Conservation (phyloP, 1,140 invertebrate species). For the Ips typographus region DNA sequence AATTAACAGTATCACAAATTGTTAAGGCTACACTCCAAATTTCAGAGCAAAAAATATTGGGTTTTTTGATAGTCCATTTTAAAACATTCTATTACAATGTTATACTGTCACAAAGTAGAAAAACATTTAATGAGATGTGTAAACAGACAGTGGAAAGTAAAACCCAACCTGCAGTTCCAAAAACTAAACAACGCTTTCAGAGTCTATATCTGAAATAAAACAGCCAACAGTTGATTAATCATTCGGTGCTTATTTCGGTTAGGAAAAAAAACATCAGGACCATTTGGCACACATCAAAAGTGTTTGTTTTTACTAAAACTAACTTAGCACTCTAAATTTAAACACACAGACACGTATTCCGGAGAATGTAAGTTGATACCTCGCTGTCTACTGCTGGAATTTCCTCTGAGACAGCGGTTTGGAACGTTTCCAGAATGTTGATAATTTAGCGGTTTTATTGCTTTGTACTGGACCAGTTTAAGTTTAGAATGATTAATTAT, state of each 20-base stretch:
- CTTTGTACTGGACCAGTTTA: conserved; percentile 13
- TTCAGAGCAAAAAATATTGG: no score
- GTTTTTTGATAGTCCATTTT: no score
- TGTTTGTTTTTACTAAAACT: conserved; percentile 31
- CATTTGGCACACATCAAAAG: conserved; percentile 23
- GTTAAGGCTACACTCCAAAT: no score
- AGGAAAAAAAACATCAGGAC: neutral
- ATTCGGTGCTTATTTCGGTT: neutral
- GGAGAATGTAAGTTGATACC: conserved; percentile 27
- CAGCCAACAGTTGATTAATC: neutral
- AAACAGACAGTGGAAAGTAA: no score
- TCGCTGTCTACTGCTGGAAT: conserved; percentile 28
- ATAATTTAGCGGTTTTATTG: conserved; percentile 27
- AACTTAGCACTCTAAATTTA: conserved; percentile 28
- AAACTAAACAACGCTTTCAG: no score
- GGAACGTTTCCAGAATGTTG: conserved; percentile 22
- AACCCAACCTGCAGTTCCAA: no score
- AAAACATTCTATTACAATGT: no score
- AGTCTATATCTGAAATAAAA: no score
- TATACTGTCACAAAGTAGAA: no score
- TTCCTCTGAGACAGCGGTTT: conserved; percentile 28
- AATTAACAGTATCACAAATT: no score
- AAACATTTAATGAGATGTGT: no score
- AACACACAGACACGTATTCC: conserved; percentile 6
- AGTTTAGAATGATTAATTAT: conserved; percentile 9